A percentile compares a stretch with the other conserved stretches of the same genome.
Conservation (phyloP, 2,113 vertebrate species). For the Gila orcuttii region DNA sequence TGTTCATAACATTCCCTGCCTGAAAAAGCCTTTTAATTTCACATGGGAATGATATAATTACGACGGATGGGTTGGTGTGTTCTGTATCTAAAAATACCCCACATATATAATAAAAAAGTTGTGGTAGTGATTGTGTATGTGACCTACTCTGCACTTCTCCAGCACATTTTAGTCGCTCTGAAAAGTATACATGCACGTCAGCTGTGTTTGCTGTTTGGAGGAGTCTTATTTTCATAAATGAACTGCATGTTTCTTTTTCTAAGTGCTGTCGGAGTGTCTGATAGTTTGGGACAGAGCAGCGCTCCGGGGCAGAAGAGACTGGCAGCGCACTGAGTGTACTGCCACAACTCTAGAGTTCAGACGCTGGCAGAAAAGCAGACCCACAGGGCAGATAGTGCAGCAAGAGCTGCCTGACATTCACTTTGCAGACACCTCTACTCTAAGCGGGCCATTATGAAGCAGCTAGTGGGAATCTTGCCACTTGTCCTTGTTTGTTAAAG, state of each 20-base stretch:
- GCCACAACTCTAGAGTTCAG: slow-evolving; percentile 42
- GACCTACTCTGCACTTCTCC: neutral
- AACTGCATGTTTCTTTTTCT: slow-evolving; percentile 55
- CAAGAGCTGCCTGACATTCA: slow-evolving; percentile 34
- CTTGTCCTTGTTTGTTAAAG: slow-evolving; percentile 29
- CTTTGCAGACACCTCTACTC: slow-evolving; percentile 40
- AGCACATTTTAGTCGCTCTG: neutral
- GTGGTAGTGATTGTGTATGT: neutral
- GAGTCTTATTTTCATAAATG: slow-evolving; percentile 46
- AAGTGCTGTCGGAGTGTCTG: slow-evolving; percentile 59
- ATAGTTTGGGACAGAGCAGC: slow-evolving; percentile 62
- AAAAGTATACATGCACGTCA: neutral
- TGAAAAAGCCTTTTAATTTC: neutral
- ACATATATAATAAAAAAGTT: neutral
- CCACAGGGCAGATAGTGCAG: slow-evolving; percentile 40
- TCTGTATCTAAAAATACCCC: neutral
- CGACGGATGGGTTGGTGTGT: neutral
- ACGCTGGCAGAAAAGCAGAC: slow-evolving; percentile 42
- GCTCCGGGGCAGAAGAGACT: slow-evolving; percentile 37
- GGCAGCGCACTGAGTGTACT: slow-evolving; percentile 44
- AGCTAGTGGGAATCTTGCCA: slow-evolving; percentile 14
- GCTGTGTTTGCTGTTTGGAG: slow-evolving; percentile 20
- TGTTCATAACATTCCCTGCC: neutral
- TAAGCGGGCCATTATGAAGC: slow-evolving; percentile 39
- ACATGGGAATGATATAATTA: neutral